Percentiles rank a stretch among this genome's conserved stretches.
Evolutionary conservation across 2,797 vertebrate genomes (phyloP).

Genomic region (Chelonia mydas): DNA sequence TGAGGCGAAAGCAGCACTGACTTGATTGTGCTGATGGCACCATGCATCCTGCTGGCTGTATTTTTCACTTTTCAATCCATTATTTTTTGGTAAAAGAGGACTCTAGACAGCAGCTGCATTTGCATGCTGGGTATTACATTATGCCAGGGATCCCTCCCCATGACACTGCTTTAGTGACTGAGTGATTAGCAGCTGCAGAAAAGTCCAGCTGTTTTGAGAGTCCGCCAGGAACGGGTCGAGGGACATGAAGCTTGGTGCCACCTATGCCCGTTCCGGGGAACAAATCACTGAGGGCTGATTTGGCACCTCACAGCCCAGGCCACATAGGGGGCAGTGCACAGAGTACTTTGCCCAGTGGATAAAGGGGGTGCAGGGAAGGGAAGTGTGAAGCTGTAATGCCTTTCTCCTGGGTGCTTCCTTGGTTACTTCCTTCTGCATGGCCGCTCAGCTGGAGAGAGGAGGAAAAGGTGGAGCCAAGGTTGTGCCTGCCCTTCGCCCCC

Average conservation of each 20-base stretch:
- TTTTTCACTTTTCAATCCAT: neutral
- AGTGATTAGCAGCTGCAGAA: neutral
- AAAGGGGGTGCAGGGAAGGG: neutral
- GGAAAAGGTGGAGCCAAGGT: neutral
- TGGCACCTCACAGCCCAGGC: neutral
- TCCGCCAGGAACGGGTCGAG: neutral
- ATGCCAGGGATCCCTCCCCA: neutral
- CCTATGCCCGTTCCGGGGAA: neutral
- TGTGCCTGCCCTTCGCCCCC: neutral
- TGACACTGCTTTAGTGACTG: neutral
- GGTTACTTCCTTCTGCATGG: neutral
- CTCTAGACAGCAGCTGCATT: neutral
- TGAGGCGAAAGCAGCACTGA: neutral
- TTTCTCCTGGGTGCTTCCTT: neutral
- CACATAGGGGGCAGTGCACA: neutral
- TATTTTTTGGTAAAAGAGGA: neutral
- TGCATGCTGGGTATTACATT: neutral
- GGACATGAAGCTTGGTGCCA: neutral
- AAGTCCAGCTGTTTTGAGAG: neutral
- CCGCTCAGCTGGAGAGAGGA: too few species aligned
- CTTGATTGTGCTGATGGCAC: neutral
- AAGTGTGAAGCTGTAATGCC: neutral
- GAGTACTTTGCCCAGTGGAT: neutral
- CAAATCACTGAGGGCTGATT: neutral
- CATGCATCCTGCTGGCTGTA: neutral